Evolutionary conservation across 2,888 invertebrate species (phyloP).

Genomic region (Apoda limacodes): DNA sequence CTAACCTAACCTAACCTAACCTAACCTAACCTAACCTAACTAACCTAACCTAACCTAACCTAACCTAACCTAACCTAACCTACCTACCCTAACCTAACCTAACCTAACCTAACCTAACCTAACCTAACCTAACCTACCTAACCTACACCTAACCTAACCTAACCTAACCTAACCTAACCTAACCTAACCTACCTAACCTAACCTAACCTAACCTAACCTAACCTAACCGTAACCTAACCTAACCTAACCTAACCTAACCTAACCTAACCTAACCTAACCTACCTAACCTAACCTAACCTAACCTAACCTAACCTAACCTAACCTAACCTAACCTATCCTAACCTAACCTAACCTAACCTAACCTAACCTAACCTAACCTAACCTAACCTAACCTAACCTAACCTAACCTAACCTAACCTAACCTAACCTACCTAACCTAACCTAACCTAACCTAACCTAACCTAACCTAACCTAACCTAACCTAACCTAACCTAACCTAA

Average conservation of each 20-base stretch:
- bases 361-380: constrained; percentile 12
- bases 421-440: constrained; percentile 11
- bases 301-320: constrained; percentile 14
- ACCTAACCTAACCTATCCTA: constrained; percentile 8
- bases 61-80: constrained; percentile 21
- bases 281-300: constrained; percentile 13
- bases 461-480: constrained; percentile 4
- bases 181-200: constrained; percentile 20
- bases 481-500: constrained; percentile 12
- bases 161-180: constrained; percentile 18
- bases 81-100: constrained; percentile 16
- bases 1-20: constrained; percentile 24
- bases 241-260: constrained; percentile 17
- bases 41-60: constrained; percentile 20
- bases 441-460: constrained; percentile 8
- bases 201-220: constrained; percentile 13
- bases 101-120: constrained; percentile 17
- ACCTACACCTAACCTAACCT: constrained; percentile 18
- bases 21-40: constrained; percentile 23
- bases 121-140: constrained; percentile 22
- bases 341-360: constrained; percentile 11
- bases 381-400: constrained; percentile 15
- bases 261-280: constrained; percentile 16
- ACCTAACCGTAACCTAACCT: constrained; percentile 16
- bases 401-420: constrained; percentile 13